Evolutionary conservation across 2,113 vertebrate species (phyloP).

Genomic region (Patagioenas fasciata): DNA sequence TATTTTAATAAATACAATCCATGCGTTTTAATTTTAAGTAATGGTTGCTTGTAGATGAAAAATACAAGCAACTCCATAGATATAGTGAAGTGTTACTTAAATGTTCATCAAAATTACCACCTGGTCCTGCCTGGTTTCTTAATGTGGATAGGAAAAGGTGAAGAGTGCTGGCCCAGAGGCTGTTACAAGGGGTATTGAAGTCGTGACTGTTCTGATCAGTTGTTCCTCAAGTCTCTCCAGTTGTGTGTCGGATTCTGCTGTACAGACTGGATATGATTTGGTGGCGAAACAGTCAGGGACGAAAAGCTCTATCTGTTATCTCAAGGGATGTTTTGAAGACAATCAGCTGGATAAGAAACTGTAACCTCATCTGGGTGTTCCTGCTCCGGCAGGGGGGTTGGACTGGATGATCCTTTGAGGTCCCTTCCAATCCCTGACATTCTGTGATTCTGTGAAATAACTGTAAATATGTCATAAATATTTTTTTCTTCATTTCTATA

Average conservation of each 20-base stretch:
- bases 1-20: neutral
- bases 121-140: neutral
- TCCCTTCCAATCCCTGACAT: no score
- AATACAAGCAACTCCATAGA: neutral
- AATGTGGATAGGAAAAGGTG: neutral
- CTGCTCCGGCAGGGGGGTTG: no score
- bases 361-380: no score
- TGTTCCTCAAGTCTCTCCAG: neutral
- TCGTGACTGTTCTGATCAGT: neutral
- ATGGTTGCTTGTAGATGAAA: neutral
- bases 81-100: neutral
- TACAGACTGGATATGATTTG: neutral
- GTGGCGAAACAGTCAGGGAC: slow-evolving; percentile 16
- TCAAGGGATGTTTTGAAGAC: neutral
- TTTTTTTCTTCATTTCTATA: neutral
- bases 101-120: neutral
- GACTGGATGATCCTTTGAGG: no score
- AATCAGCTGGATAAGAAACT: slow-evolving; percentile 31
- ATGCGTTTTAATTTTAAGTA: neutral
- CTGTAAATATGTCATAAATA: neutral
- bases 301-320: neutral
- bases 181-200: neutral
- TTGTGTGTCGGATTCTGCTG: neutral
- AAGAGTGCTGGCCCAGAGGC: neutral
- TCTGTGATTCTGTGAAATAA: no score